A percentile compares a stretch with the other conserved stretches of the same genome.
These are phyloP conservation scores for Cotesia typhae DNA, from an alignment of 1,140 invertebrate species.

Conservation along the genomic window DNA sequence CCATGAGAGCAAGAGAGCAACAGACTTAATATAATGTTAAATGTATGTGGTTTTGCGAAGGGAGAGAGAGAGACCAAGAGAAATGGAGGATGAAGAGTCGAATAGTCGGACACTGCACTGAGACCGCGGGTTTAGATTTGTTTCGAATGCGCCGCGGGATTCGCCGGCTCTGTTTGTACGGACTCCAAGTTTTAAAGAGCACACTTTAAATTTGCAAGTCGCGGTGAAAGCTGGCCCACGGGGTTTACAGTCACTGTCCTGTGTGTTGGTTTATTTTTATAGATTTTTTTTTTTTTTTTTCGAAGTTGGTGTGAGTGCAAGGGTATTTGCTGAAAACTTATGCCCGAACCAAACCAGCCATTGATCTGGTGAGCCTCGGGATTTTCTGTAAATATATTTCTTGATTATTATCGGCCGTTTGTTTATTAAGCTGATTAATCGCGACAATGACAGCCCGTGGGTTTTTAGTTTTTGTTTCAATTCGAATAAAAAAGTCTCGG, in stretches of 20 bases:
- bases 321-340: neutral
- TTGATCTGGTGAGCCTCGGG: slow-evolving; percentile 20
- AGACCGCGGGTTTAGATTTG: slow-evolving; percentile 32
- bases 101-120: neutral
- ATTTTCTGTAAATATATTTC: slow-evolving; percentile 14
- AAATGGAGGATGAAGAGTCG: too few relatives aligned
- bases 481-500: too few relatives aligned
- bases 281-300: slow-evolving; percentile 5
- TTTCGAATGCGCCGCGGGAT: slow-evolving; percentile 32
- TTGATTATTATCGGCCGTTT: neutral
- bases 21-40: slow-evolving; percentile 24
- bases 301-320: neutral
- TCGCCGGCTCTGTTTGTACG: slow-evolving; percentile 27
- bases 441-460: neutral
- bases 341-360: slow-evolving; percentile 24
- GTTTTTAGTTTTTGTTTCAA: too few relatives aligned
- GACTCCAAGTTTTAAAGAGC: neutral
- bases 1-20: slow-evolving; percentile 34
- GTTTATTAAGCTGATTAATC: slow-evolving; percentile 20
- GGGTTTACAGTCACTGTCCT: slow-evolving; percentile 1
- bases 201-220: slow-evolving; percentile 54
- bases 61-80: slow-evolving; percentile 6
- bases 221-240: slow-evolving; percentile 48
- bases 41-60: slow-evolving; percentile 12
- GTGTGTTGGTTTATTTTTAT: slow-evolving; percentile 3